Percentiles rank a stretch among this genome's conserved stretches.
phyloP scores from a whole-genome alignment of 2,888 invertebrate genomes.

The Caenorhabditis uteleia region DNA sequence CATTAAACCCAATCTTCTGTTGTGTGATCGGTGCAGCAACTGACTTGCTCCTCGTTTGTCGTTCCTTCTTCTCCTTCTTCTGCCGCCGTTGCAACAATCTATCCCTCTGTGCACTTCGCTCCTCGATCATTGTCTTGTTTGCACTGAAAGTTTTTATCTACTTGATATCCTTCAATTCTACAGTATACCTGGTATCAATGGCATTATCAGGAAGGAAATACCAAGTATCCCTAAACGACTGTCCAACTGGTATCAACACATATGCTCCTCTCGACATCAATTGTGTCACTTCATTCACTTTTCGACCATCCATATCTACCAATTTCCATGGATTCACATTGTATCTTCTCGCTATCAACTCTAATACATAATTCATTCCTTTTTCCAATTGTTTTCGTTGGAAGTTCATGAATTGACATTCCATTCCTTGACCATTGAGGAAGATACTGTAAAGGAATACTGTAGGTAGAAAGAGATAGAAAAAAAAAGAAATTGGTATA shows the following conservation, averaged over 20 bases:
- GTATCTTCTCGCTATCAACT: constrained; percentile 55
- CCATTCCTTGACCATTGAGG: constrained; percentile 63
- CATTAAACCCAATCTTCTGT: not conserved
- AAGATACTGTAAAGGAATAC: constrained; percentile 52
- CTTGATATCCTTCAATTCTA: not conserved
- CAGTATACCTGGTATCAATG: constrained; percentile 59
- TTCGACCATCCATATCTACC: constrained; percentile 59
- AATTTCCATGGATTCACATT: constrained; percentile 59
- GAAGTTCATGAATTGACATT: constrained; percentile 59
- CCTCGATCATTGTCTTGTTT: constrained; percentile 45
- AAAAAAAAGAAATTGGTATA: not conserved
- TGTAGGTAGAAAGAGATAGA: not conserved
- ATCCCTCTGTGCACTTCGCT: constrained; percentile 59
- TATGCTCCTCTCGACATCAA: constrained; percentile 64
- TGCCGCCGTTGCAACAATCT: constrained; percentile 48
- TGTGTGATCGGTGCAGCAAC: constrained; percentile 22
- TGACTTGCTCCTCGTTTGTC: constrained; percentile 23
- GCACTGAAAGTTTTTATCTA: constrained; percentile 27
- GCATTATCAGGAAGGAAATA: constrained; percentile 65
- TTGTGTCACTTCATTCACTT: constrained; percentile 52
- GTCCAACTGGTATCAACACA: constrained; percentile 61
- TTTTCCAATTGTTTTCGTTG: constrained; percentile 59
- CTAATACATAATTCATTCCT: constrained; percentile 59
- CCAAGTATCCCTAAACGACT: constrained; percentile 63
- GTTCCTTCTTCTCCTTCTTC: constrained; percentile 17